Percentiles rank a stretch among this genome's conserved stretches.
phyloP scores from a whole-genome alignment of 2,113 vertebrate species.

The Ariopsis seemanni region DNA sequence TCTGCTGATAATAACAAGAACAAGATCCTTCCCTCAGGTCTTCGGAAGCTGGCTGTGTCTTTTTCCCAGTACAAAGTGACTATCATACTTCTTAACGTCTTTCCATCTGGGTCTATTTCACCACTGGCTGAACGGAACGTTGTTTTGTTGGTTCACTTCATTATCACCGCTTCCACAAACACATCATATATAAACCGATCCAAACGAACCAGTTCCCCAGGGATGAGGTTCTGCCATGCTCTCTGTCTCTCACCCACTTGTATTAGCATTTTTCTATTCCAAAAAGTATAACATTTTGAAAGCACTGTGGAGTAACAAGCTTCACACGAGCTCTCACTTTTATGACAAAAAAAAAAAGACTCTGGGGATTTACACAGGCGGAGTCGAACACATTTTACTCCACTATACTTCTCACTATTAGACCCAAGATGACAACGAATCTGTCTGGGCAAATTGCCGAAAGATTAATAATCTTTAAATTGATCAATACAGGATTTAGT shows the following conservation, averaged over 20 bases:
- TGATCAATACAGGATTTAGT: background rate
- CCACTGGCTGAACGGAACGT: background rate
- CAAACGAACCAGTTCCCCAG: conserved; percentile 17
- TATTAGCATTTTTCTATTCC: conserved; percentile 39
- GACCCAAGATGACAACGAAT: conserved; percentile 9
- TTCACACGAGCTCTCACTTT: conserved; percentile 64
- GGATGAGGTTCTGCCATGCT: background rate
- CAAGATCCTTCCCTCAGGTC: conserved; percentile 8
- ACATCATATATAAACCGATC: conserved; percentile 19
- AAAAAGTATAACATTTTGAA: conserved; percentile 50
- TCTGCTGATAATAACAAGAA: background rate
- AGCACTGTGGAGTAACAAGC: conserved; percentile 53
- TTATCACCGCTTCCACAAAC: background rate
- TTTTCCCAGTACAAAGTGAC: conserved; percentile 15
- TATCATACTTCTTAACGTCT: conserved; percentile 9
- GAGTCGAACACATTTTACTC: conserved; percentile 66
- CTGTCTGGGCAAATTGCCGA: conserved; percentile 57
- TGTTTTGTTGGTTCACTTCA: conserved; percentile 10
- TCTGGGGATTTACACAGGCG: conserved; percentile 57
- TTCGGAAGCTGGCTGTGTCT: conserved; percentile 26
- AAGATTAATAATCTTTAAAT: conserved; percentile 64
- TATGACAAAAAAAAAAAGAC: conserved; percentile 67
- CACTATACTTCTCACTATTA: conserved; percentile 61
- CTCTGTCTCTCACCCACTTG: background rate
- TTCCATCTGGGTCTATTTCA: background rate